Evolutionary conservation across 2,797 vertebrate species (phyloP), one percentile per base, ranked within the genome.

Genomic region (Falco cherrug): DNA sequence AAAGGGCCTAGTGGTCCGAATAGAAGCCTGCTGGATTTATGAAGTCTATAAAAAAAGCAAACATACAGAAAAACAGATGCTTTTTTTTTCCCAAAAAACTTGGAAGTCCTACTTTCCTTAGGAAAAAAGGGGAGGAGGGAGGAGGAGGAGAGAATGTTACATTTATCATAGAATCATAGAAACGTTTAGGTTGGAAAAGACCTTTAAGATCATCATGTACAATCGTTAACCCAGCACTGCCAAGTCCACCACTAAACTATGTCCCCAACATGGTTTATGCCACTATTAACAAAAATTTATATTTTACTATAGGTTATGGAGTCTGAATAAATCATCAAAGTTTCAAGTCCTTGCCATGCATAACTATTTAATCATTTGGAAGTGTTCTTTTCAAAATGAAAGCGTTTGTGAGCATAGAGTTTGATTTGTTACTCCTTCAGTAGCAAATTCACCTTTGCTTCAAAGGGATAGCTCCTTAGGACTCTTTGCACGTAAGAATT

Each of bases 21-120:
- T 96, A 97, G 96, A 97, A 98, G 96, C 93, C 97, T 96, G 93
- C 96, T 97, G 97, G 97, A 98, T 98, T 98, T 98, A 98, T 97
- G 97, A 95, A 97, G 95, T 95, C 97, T 95, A 98, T 97, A 97
- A 95, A 97, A 97, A 97, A 96, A 95, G 90, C 73, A 97, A 97
- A 97, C 91, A 97, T 37, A 78, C 53, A 97, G 84, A 92, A 97
- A 98, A 98, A 98, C 95, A 98, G 94, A 98, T 97, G 95, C 92
- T 97, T 97, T 97, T 97, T 97, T 97, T 96, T 86, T 96, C 88
- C 64, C 67, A 95, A 97, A 93, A 92, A 94, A 94, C 89, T 96
- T 98, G 94, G 93, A 97, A 90, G 91, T 90, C 81, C 84, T 89
- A 77, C 75, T 43, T 43, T 43, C 95, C 68, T 60, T 81, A 95